These are phyloP conservation scores for Sinocyclocheilus anshuiensis DNA, from an alignment of 2,113 vertebrate species.

Conservation along the genomic window DNA sequence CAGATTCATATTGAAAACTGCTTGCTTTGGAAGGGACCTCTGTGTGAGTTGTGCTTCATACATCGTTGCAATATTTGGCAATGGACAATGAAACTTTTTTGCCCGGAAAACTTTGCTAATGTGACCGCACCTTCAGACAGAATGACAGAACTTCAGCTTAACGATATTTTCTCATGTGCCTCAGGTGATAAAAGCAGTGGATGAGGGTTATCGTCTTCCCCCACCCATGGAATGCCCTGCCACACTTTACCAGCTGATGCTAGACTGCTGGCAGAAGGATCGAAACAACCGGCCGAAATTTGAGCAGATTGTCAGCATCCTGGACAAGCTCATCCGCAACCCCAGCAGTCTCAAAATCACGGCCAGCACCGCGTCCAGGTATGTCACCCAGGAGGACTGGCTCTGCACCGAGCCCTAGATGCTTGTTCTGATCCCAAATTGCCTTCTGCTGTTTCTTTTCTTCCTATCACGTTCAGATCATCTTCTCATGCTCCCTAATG, in stretches of 20 bases:
- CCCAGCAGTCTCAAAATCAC: slow-evolving; percentile 95
- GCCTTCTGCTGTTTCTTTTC: slow-evolving; percentile 20
- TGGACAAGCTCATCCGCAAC: slow-evolving; percentile 98
- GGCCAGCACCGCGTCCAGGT: slow-evolving; percentile 93
- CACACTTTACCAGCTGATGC: slow-evolving; percentile 95
- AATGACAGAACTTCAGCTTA: background rate
- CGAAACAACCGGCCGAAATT: slow-evolving; percentile 97
- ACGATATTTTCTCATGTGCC: background rate
- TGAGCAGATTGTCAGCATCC: slow-evolving; percentile 97
- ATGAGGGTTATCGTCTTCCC: slow-evolving; percentile 95
- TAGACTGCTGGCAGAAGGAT: slow-evolving; percentile 99
- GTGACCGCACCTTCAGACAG: background rate
- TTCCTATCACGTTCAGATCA: slow-evolving; percentile 36
- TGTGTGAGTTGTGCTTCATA: background rate
- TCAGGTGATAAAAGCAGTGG: slow-evolving; percentile 97
- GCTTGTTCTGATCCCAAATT: slow-evolving; percentile 29
- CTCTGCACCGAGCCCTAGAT: background rate
- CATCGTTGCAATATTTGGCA: background rate
- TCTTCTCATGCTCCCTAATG: slow-evolving; percentile 40
- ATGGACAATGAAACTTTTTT: background rate
- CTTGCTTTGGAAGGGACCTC: background rate
- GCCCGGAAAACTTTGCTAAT: background rate
- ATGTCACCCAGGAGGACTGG: slow-evolving; percentile 45
- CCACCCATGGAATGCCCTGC: slow-evolving; percentile 99
- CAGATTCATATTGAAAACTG: background rate